phyloP scores from a whole-genome alignment of 2,888 invertebrate species.

The Agonopterix alstromeriana region DNA sequence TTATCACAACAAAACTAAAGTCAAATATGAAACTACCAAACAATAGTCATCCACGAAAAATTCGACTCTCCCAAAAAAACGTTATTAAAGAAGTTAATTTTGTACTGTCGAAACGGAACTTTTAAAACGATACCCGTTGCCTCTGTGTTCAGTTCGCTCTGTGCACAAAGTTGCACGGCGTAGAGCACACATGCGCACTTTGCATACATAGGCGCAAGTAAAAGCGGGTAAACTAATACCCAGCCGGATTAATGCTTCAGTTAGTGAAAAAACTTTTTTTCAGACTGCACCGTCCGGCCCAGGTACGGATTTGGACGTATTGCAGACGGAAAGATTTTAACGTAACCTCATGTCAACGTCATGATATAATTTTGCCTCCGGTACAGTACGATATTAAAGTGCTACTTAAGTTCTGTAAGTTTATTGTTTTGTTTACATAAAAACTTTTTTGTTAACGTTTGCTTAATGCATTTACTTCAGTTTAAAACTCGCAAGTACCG shows the following conservation, averaged over 20 bases:
- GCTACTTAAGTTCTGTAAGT: no score
- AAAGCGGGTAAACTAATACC: constrained; percentile 76
- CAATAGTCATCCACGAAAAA: background rate
- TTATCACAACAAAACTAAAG: no score
- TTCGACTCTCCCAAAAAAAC: constrained; percentile 8
- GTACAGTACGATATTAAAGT: no score
- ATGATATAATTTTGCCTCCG: no score
- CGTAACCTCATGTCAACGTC: no score
- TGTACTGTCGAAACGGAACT: constrained; percentile 9
- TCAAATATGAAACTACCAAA: no score
- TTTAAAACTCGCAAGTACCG: no score
- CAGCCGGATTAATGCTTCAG: constrained; percentile 76
- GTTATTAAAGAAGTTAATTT: constrained; percentile 26
- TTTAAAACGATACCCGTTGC: constrained; percentile 8
- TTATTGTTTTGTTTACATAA: no score
- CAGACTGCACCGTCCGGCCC: constrained; percentile 71
- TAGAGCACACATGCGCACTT: constrained; percentile 46
- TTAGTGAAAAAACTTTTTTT: constrained; percentile 77
- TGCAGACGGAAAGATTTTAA: background rate
- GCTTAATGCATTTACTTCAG: no score
- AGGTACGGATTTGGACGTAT: constrained; percentile 46
- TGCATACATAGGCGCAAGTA: constrained; percentile 54
- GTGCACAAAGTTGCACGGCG: constrained; percentile 66
- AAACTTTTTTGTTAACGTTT: no score
- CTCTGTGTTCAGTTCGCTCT: constrained; percentile 46